A percentile compares a stretch with the other conserved stretches of the same genome.
Evolutionary conservation across 1,140 invertebrate species (phyloP).

Genomic region (Drosophila arawakana): DNA sequence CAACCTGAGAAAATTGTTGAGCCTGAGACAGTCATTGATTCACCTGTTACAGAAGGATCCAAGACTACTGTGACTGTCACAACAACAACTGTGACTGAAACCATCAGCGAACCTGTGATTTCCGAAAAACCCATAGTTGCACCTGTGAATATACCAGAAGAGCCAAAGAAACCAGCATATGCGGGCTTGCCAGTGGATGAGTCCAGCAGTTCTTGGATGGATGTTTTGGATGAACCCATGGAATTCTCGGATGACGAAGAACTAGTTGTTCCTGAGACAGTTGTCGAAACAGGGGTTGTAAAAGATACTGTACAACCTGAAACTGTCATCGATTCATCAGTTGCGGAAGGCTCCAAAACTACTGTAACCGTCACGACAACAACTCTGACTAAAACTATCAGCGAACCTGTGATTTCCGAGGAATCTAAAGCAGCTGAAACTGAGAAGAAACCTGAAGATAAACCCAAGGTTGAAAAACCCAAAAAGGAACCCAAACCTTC

Average conservation of each 20-base stretch:
- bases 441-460: neutral
- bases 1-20: neutral
- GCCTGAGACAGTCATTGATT: slow-evolving; percentile 7
- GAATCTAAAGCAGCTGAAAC: neutral
- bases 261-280: slow-evolving; percentile 6
- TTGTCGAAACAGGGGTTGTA: neutral
- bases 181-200: slow-evolving; percentile 83
- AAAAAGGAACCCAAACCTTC: slow-evolving; percentile 20
- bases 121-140: neutral
- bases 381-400: slow-evolving; percentile 17
- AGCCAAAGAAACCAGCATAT: slow-evolving; percentile 18
- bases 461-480: neutral
- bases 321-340: neutral
- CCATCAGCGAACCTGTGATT: slow-evolving; percentile 9
- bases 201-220: slow-evolving; percentile 85
- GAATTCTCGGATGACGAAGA: slow-evolving; percentile 83
- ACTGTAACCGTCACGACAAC: slow-evolving; percentile 4
- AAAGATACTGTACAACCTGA: neutral
- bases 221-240: slow-evolving; percentile 85
- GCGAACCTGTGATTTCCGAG: neutral
- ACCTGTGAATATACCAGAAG: slow-evolving; percentile 23
- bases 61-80: slow-evolving; percentile 13
- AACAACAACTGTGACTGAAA: slow-evolving; percentile 4
- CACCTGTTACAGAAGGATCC: slow-evolving; percentile 11
- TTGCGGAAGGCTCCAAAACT: neutral